Conservation (phyloP, 2,113 vertebrate species). For the Numenius arquata region DNA sequence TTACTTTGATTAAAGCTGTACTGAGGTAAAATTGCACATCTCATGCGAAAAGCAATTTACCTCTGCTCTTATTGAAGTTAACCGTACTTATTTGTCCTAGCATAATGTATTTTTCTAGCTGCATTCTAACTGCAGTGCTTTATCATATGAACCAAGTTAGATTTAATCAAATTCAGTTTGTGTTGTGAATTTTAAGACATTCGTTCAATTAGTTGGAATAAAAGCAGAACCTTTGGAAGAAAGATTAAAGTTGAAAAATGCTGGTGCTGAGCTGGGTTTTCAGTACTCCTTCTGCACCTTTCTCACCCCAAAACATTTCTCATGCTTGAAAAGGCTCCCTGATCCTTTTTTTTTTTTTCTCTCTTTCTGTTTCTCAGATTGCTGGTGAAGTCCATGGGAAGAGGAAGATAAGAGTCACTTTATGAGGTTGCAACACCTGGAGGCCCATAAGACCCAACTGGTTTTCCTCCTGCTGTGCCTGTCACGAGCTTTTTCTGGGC, state of each 20-base stretch:
- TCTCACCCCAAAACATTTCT: neutral
- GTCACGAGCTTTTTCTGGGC: neutral
- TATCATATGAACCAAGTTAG: slow-evolving; percentile 58
- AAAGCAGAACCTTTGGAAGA: slow-evolving; percentile 42
- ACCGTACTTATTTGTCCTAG: slow-evolving; percentile 45
- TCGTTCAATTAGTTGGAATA: slow-evolving; percentile 59
- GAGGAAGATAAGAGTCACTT: neutral
- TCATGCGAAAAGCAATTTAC: slow-evolving; percentile 57
- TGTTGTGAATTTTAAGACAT: slow-evolving; percentile 64
- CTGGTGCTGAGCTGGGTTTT: neutral
- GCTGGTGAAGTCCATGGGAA: neutral
- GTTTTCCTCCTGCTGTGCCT: neutral
- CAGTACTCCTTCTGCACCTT: slow-evolving; percentile 30
- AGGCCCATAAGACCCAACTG: fast-evolving
- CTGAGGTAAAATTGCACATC: slow-evolving; percentile 55
- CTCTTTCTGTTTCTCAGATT: neutral
- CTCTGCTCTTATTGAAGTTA: slow-evolving; percentile 59
- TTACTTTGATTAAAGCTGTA: slow-evolving; percentile 71
- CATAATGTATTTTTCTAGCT: slow-evolving; percentile 52
- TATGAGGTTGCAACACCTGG: neutral
- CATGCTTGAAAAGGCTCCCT: neutral
- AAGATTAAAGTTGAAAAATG: slow-evolving; percentile 23
- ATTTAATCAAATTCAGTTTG: slow-evolving; percentile 67
- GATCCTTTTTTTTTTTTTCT: neutral
- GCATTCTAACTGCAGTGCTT: slow-evolving; percentile 46